Conservation (phyloP, 2,888 invertebrate species). For the Lasius fuliginosus region DNA sequence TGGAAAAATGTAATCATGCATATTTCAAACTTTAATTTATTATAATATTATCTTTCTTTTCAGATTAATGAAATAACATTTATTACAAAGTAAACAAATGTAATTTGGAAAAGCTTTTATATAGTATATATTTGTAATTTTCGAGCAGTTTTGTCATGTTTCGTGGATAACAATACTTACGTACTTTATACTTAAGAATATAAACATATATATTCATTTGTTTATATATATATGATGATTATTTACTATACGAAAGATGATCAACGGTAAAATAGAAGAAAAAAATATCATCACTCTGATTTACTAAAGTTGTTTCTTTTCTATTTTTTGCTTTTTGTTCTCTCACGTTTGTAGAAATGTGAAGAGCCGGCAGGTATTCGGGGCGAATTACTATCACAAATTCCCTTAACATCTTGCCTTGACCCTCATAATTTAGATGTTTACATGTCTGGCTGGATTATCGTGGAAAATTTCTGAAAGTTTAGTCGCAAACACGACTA, state of each 20-base stretch:
- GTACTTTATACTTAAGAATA: background rate
- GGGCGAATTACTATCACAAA: conserved; percentile 51
- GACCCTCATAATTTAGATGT: conserved; percentile 36
- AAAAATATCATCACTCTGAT: background rate
- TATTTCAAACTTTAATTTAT: background rate
- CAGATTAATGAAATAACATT: background rate
- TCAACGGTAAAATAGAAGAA: background rate
- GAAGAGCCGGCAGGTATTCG: background rate
- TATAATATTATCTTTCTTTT: background rate
- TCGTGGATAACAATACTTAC: background rate
- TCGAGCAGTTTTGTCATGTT: background rate
- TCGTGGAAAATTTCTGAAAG: conserved; percentile 12
- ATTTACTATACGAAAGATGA: background rate
- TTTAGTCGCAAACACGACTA: conserved; percentile 3
- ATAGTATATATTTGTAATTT: background rate
- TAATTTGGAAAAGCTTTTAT: background rate
- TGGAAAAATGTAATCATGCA: background rate
- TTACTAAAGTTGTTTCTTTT: background rate
- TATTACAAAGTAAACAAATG: background rate
- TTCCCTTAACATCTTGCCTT: conserved; percentile 4
- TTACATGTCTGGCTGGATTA: background rate
- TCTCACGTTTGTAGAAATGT: background rate
- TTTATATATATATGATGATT: background rate
- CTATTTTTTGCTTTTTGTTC: background rate
- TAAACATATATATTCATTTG: background rate